Conservation (phyloP, 92 coral and sea anemone genomes). For the Parazoanthus darwini region DNA sequence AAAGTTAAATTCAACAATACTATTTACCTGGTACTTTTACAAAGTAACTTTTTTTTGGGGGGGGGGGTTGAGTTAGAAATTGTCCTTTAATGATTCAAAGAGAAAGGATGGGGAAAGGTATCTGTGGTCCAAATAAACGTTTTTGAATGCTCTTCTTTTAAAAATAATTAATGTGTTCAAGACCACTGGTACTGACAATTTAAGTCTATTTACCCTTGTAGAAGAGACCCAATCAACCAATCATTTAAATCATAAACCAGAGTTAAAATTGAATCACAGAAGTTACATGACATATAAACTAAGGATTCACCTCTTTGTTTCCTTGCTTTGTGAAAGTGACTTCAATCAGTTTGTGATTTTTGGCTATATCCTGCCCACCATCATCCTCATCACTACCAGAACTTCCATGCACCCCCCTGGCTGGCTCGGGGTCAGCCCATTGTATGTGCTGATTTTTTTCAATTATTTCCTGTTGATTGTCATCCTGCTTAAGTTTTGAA, state of each 20-base stretch:
- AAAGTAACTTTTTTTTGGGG: no score
- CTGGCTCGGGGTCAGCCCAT: constrained; percentile 16
- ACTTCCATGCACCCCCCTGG: not conserved
- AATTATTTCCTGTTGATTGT: not conserved
- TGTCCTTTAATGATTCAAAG: no score
- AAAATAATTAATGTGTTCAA: no score
- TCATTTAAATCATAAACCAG: not conserved
- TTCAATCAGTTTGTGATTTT: not conserved
- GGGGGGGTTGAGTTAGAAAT: not conserved
- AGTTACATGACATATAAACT: not conserved
- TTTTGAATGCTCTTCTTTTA: no score
- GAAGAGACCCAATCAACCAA: not conserved
- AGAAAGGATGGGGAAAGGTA: no score
- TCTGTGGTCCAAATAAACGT: no score
- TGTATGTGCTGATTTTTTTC: not conserved
- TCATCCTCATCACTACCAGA: constrained; percentile 19
- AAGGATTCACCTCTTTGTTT: not conserved
- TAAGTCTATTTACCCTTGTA: no score
- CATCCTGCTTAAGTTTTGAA: not conserved
- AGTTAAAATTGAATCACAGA: not conserved
- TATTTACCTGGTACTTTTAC: no score
- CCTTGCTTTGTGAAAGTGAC: constrained; percentile 32
- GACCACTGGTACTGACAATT: no score
- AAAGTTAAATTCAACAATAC: not conserved
- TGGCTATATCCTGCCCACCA: not conserved